Evolutionary conservation across 1,140 invertebrate species (phyloP), one percentile per base, ranked within the genome.

Genomic region (Drosophila auraria): DNA sequence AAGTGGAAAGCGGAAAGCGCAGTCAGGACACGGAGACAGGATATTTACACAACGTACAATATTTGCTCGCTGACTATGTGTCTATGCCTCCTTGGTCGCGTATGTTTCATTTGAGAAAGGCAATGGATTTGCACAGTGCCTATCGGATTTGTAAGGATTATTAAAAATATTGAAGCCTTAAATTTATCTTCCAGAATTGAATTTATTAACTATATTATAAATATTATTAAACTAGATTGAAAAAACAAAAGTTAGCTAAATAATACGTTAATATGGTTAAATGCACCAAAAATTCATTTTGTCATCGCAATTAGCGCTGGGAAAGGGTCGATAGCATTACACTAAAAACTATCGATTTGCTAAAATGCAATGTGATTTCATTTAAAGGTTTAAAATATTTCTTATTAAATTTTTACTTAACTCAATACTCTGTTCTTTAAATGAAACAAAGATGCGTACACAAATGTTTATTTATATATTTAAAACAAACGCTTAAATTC

Each of bases 41-140:
- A 90, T 89, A 89, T 89, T 89, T 89, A 90, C 76, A 90, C 82
- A 86, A 63, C 61, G 58, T 73, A 53, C 59, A 65, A 89, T 90
- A 89, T 89, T 89, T 89, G 86, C 86, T 74, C 84, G 63, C 54
- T 65, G 53, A 61, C 47, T 65, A 23, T 59, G 51, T 64, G 57
- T 69, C 33, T 82, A n/a, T 44, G 63, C 58, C 40, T 63, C 30
- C 60, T 23, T 49, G 33, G 23, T 5, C 74, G 36, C 27, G 20
- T 73, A 47, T 83, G 49, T 71, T 74, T 81, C 82, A 89, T 79
- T 73, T 63, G 66, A 81, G 63, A 23, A 47, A 15, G 70, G 78
- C 61, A 66, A 80, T 78, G 56, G 64, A 81, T 78, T 62, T 47
- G 14, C 42, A 86, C 77, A 86, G 72, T 81, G 27, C 45, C 38